Evolutionary conservation across 2,797 vertebrate genomes (phyloP).

Genomic region (Xyrichtys novacula): DNA sequence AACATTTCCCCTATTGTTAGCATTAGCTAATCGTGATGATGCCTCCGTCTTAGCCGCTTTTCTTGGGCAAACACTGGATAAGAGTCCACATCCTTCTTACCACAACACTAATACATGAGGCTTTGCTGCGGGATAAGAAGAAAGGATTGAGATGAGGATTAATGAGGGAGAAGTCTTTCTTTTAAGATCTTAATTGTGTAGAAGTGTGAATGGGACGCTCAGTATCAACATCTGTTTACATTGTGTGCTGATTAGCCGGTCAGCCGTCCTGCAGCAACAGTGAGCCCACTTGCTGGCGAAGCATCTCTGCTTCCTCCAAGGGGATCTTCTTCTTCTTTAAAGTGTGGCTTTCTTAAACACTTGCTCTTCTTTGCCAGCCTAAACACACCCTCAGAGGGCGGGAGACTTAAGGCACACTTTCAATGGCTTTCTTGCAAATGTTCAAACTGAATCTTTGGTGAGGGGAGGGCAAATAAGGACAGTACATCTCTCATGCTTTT

Average conservation of each 20-base stretch:
- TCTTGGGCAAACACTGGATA: conserved; percentile 85
- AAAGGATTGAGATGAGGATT: conserved; percentile 82
- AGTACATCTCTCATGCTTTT: conserved; percentile 38
- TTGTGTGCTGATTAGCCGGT: conserved; percentile 82
- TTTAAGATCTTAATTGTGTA: conserved; percentile 80
- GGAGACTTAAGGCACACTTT: conserved; percentile 71
- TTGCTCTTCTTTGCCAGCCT: conserved; percentile 62
- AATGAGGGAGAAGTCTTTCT: conserved; percentile 79
- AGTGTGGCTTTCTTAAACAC: conserved; percentile 70
- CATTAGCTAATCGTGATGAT: conserved; percentile 80
- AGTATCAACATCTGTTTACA: conserved; percentile 77
- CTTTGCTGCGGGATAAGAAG: conserved; percentile 80
- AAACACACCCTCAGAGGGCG: conserved; percentile 63
- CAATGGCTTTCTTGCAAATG: conserved; percentile 58
- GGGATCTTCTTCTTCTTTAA: conserved; percentile 66
- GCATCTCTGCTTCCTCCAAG: conserved; percentile 53
- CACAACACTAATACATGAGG: conserved; percentile 80
- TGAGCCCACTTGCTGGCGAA: conserved; percentile 76
- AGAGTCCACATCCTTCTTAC: conserved; percentile 86
- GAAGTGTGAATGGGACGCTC: conserved; percentile 74
- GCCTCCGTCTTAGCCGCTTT: conserved; percentile 84
- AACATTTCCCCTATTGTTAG: conserved; percentile 80
- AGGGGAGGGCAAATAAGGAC: conserved; percentile 40
- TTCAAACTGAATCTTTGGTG: conserved; percentile 53
- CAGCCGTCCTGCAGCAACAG: conserved; percentile 77